A percentile compares a stretch with the other conserved stretches of the same genome.
These are phyloP conservation scores for Ctenopoma kingsleyae DNA, from an alignment of 2,797 vertebrate species.

Conservation along the genomic window DNA sequence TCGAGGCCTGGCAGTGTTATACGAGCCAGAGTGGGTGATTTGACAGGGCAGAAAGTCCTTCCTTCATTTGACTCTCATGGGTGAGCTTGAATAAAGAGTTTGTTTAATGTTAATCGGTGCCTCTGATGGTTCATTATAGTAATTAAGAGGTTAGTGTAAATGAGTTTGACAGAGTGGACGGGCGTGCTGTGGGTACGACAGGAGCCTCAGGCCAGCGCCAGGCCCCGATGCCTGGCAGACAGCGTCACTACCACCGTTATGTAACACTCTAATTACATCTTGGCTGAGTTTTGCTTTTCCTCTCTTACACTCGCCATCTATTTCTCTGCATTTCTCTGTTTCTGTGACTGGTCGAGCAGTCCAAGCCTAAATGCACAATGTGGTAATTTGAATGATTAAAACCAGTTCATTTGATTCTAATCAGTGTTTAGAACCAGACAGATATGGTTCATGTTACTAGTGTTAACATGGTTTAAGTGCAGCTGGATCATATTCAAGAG, in stretches of 20 bases:
- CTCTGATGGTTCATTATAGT: conserved; percentile 60
- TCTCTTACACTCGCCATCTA: background rate
- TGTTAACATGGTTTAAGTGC: background rate
- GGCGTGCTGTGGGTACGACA: conserved; percentile 18
- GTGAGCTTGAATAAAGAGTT: conserved; percentile 38
- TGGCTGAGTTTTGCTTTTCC: conserved; percentile 43
- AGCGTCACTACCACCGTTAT: conserved; percentile 66
- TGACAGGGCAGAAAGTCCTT: conserved; percentile 39
- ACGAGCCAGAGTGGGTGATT: conserved; percentile 17
- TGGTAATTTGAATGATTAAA: background rate
- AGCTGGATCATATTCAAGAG: background rate
- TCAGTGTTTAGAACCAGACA: conserved; percentile 15
- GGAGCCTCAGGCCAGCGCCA: conserved; percentile 46
- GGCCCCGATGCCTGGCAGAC: conserved; percentile 24
- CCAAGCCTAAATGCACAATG: conserved; percentile 22
- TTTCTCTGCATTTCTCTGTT: conserved; percentile 17
- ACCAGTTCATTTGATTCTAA: conserved; percentile 22
- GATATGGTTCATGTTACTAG: background rate
- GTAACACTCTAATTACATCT: conserved; percentile 70
- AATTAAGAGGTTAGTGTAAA: conserved; percentile 70
- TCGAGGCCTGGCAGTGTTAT: conserved; percentile 13
- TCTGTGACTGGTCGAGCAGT: background rate
- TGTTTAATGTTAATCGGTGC: conserved; percentile 43
- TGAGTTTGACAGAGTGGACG: conserved; percentile 60
- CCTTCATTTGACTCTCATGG: conserved; percentile 44